These are phyloP conservation scores for Palythoa grandiflora DNA, from an alignment of 92 coral and sea anemone species.

Conservation along the genomic window DNA sequence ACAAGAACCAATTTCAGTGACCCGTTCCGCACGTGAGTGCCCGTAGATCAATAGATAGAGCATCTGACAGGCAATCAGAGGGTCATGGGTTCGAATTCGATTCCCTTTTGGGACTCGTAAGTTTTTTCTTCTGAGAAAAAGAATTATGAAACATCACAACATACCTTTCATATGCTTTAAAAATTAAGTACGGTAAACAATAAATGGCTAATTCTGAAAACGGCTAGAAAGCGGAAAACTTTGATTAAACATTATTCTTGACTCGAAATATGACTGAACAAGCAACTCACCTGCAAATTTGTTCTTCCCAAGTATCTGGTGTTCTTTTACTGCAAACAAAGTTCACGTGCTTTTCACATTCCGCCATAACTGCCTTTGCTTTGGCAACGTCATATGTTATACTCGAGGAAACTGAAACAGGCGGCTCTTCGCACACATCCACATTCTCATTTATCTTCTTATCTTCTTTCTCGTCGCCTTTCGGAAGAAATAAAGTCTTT, in stretches of 20 bases:
- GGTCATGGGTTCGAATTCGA: too few relatives aligned
- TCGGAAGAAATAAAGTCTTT: conserved; percentile 83
- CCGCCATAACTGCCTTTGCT: conserved; percentile 94
- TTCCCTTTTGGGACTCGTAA: too few relatives aligned
- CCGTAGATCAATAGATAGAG: too few relatives aligned
- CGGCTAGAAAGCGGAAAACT: background rate
- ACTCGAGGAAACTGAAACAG: conserved; percentile 62
- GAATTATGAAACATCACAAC: too few relatives aligned
- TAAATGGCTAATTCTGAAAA: background rate
- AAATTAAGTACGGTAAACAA: too few relatives aligned
- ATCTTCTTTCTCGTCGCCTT: conserved; percentile 64
- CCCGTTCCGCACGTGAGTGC: too few relatives aligned
- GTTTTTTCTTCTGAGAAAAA: too few relatives aligned
- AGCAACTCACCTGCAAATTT: conserved; percentile 86
- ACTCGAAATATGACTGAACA: background rate
- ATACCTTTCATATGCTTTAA: too few relatives aligned
- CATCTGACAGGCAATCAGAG: too few relatives aligned
- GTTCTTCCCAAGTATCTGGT: conserved; percentile 99
- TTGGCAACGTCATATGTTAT: conserved; percentile 91
- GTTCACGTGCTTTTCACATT: conserved; percentile 96
- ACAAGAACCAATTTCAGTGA: too few relatives aligned
- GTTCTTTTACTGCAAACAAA: conserved; percentile 92
- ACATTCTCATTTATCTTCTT: conserved; percentile 59
- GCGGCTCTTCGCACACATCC: conserved; percentile 79
- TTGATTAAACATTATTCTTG: background rate